Percentiles rank a stretch among this genome's conserved stretches.
phyloP scores from a whole-genome alignment of 2,888 invertebrate genomes.

The Cheilosia vernalis region DNA sequence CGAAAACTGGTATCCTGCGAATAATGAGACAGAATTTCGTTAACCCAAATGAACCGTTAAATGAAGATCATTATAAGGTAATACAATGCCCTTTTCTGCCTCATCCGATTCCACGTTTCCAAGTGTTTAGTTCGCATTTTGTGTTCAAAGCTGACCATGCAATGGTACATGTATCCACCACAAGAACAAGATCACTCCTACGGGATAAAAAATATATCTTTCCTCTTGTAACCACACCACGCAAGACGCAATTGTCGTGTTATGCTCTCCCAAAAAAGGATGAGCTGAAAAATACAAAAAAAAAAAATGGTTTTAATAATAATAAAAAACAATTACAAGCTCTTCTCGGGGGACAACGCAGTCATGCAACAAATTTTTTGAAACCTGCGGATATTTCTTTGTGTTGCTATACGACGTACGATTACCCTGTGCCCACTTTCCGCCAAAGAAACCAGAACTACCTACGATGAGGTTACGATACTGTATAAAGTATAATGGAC shows the following conservation, averaged over 20 bases:
- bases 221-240: slow-evolving; percentile 34
- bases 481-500: no score
- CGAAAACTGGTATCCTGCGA: slow-evolving; percentile 21
- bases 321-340: slow-evolving; percentile 35
- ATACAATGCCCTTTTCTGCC: slow-evolving; percentile 51
- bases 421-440: slow-evolving; percentile 17
- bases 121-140: slow-evolving; percentile 38
- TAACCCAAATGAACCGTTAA: slow-evolving; percentile 70
- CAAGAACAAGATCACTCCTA: slow-evolving; percentile 30
- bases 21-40: slow-evolving; percentile 39
- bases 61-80: slow-evolving; percentile 65
- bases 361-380: slow-evolving; percentile 36
- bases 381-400: slow-evolving; percentile 14
- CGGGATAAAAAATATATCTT: slow-evolving; percentile 28
- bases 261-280: slow-evolving; percentile 12
- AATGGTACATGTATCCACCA: slow-evolving; percentile 9
- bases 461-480: slow-evolving; percentile 7
- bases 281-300: background rate
- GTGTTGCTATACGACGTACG: background rate
- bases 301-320: background rate
- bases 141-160: slow-evolving; percentile 16
- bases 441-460: slow-evolving; percentile 1
- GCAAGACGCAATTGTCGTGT: slow-evolving; percentile 41
- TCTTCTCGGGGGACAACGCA: slow-evolving; percentile 22
- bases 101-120: slow-evolving; percentile 38